Conservation (phyloP, 2,888 invertebrate genomes). For the Oscheius sp. region DNA sequence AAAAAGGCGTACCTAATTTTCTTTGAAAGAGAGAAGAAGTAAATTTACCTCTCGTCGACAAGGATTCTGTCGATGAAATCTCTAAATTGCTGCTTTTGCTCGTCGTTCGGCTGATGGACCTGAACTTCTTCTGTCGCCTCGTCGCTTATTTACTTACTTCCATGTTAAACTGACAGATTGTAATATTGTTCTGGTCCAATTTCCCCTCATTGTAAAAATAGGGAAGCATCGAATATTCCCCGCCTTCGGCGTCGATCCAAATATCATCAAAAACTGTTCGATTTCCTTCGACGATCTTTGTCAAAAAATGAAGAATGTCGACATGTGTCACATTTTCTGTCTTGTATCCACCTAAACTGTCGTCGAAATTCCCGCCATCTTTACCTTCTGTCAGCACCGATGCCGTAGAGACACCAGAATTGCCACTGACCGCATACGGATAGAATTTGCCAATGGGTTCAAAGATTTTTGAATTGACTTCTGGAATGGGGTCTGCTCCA, state of each 20-base stretch:
- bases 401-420: neutral
- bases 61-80: slow-evolving; percentile 26
- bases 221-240: slow-evolving; percentile 28
- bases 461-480: slow-evolving; percentile 10
- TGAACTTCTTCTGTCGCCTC: neutral
- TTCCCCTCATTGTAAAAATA: slow-evolving; percentile 7
- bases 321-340: slow-evolving; percentile 9
- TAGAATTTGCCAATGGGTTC: slow-evolving; percentile 17
- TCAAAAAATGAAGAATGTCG: slow-evolving; percentile 22
- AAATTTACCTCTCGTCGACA: slow-evolving; percentile 11
- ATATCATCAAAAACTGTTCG: slow-evolving; percentile 8
- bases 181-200: slow-evolving; percentile 20
- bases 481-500: slow-evolving; percentile 21
- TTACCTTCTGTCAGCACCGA: slow-evolving; percentile 25
- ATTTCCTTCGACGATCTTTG: slow-evolving; percentile 7
- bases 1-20: slow-evolving; percentile 21
- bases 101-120: slow-evolving; percentile 21
- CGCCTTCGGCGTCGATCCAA: slow-evolving; percentile 37
- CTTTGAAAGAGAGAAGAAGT: neutral
- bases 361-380: neutral
- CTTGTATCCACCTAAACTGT: slow-evolving; percentile 8
- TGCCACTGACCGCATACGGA: slow-evolving; percentile 27
- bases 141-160: slow-evolving; percentile 14
- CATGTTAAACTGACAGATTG: slow-evolving; percentile 34
- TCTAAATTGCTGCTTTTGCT: slow-evolving; percentile 20